Conservation (phyloP, 2,888 invertebrate genomes). For the Polymixis lichenea region DNA sequence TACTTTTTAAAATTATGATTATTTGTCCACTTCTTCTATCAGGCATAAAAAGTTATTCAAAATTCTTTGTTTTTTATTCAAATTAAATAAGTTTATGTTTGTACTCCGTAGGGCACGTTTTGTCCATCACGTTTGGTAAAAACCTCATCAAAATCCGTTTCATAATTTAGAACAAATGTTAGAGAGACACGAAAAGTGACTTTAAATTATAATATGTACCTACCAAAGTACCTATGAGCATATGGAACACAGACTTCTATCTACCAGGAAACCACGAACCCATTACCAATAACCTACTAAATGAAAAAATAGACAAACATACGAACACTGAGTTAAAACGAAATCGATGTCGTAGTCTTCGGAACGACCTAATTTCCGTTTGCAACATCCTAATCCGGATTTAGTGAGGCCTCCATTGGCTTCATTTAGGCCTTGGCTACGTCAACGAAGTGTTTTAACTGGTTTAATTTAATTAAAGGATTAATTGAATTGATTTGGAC, state of each 20-base stretch:
- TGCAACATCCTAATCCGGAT: slow-evolving; percentile 74
- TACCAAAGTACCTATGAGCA: not conserved
- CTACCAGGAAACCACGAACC: not conserved
- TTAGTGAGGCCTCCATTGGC: slow-evolving; percentile 71
- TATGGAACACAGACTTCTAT: not conserved
- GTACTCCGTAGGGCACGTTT: too few relatives aligned
- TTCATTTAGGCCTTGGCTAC: slow-evolving; percentile 55
- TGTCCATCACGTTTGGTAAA: too few relatives aligned
- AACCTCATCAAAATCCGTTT: not conserved
- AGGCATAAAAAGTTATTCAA: too few relatives aligned
- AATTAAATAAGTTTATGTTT: too few relatives aligned
- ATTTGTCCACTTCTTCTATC: too few relatives aligned
- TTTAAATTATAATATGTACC: not conserved
- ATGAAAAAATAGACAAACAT: not conserved
- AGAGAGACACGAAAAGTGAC: not conserved
- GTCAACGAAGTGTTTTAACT: slow-evolving; percentile 56
- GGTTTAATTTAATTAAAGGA: slow-evolving; percentile 68
- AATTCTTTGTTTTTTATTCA: too few relatives aligned
- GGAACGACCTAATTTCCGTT: slow-evolving; percentile 76
- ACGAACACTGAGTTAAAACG: slow-evolving; percentile 39
- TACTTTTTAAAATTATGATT: too few relatives aligned
- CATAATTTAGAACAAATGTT: too few relatives aligned
- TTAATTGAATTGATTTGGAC: slow-evolving; percentile 54
- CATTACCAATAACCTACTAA: not conserved
- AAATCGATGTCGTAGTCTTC: slow-evolving; percentile 60